phyloP scores from a whole-genome alignment of 1,140 invertebrate species.

The Druon quercuslanigerum region DNA sequence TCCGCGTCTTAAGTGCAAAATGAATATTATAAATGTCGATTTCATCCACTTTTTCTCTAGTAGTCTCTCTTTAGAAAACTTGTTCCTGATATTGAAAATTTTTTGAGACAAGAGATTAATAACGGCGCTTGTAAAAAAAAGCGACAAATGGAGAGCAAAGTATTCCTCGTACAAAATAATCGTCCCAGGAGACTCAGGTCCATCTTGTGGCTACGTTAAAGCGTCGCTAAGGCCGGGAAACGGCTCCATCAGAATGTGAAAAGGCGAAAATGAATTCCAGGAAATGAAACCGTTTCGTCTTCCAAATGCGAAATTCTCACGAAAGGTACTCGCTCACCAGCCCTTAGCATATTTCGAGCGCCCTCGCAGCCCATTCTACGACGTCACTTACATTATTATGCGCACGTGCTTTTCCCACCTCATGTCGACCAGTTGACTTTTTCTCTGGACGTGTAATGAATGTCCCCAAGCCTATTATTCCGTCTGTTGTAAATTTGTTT shows the following conservation, averaged over 20 bases:
- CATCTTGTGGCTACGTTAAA: slow-evolving; percentile 37
- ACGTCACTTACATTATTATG: slow-evolving; percentile 33
- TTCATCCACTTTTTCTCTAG: too few species aligned
- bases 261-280: slow-evolving; percentile 53
- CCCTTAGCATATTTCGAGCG: slow-evolving; percentile 44
- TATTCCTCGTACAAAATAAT: slow-evolving; percentile 35
- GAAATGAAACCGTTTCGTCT: slow-evolving; percentile 58
- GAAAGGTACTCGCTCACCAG: slow-evolving; percentile 37
- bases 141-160: slow-evolving; percentile 13
- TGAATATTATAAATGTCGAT: too few species aligned
- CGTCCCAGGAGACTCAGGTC: background rate
- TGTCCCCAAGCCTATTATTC: background rate
- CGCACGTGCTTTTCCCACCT: slow-evolving; percentile 27
- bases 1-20: too few species aligned
- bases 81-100: too few species aligned
- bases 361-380: slow-evolving; percentile 42
- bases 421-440: background rate
- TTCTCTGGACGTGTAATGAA: background rate
- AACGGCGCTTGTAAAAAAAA: background rate
- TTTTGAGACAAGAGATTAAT: background rate
- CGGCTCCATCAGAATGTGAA: slow-evolving; percentile 25
- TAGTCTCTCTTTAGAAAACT: too few species aligned
- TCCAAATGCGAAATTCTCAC: slow-evolving; percentile 52
- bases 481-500: slow-evolving; percentile 13
- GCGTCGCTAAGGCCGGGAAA: background rate